Evolutionary conservation across 1,140 invertebrate genomes (phyloP), one percentile per base, ranked within the genome.

Genomic region (Drosophila sturtevanti): DNA sequence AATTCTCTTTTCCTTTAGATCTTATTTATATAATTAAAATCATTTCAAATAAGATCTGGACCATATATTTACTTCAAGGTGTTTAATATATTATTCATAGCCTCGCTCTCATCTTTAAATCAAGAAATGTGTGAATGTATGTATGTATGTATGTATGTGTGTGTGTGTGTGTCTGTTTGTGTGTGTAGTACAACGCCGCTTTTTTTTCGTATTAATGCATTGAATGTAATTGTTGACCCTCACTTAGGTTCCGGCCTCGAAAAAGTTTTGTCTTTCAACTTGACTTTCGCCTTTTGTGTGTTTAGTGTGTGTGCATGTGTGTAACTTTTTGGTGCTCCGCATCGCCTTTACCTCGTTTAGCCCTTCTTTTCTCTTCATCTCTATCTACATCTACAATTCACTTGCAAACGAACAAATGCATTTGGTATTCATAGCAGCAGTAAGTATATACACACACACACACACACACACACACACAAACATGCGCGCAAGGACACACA

Each of bases 401-500:
- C 27, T 24, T 7, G 44, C 44, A 48, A 48, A 48, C 3, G 24
- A 14, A 55, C 31, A 55, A 67, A 73, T 87, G 79, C 79, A 82
- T 87, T 82, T 86, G 38, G 75, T 82, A 86, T 87, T 87, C 82
- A 87, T 86, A 63, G 79, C 79, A 81, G 79, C 75, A 75, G 65
- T 79, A 72, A 78, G 69, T 69, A 69, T 48, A 27, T 11, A 51
- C 66, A 63, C 44, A 62, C 34, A n/a, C 18, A 31, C 18, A 21
- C 21, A 44, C 77, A 61, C 44, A 34, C 56, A 35, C 38, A 38
- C 21, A 14, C 38, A 48, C 38, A 62, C 48, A 73, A n/a, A n/a
- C 60, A 64, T 27, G 41, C 37, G 35, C 35, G 31, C 55, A 21
- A 34, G 38, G 31, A 58, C 58, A 37, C 51, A 18, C 18, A 18